Evolutionary conservation across 2,113 vertebrate genomes (phyloP).

Genomic region (Lophochroa leadbeateri): DNA sequence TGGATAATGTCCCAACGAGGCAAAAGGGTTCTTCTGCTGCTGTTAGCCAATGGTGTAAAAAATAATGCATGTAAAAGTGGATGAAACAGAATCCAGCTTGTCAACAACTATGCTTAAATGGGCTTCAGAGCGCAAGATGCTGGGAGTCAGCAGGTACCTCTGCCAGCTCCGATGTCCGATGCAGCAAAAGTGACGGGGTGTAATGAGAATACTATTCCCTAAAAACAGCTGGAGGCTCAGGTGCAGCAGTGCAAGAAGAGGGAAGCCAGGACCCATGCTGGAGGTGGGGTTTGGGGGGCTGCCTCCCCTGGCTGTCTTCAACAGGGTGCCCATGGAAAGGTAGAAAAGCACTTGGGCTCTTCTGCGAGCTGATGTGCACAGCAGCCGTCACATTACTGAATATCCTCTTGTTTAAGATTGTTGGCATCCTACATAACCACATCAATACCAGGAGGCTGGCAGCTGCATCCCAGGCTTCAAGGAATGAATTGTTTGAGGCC

Average conservation of each 20-base stretch:
- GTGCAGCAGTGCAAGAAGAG: neutral
- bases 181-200: neutral
- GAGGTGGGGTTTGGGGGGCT: neutral
- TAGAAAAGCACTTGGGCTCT: accelerated
- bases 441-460: neutral
- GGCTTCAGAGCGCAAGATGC: neutral
- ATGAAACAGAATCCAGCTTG: neutral
- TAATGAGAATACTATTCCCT: neutral
- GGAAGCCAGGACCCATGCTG: neutral
- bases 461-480: neutral
- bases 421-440: neutral
- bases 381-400: neutral
- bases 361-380: neutral
- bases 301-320: neutral
- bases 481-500: neutral
- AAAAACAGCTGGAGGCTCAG: neutral
- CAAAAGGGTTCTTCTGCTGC: neutral
- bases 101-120: neutral
- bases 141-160: neutral
- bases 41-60: neutral
- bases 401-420: neutral
- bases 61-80: neutral
- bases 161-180: neutral
- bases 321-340: neutral
- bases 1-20: neutral